A percentile compares a stretch with the other conserved stretches of the same genome.
phyloP scores from a whole-genome alignment of 2,113 vertebrate genomes.

The Scomber scombrus region DNA sequence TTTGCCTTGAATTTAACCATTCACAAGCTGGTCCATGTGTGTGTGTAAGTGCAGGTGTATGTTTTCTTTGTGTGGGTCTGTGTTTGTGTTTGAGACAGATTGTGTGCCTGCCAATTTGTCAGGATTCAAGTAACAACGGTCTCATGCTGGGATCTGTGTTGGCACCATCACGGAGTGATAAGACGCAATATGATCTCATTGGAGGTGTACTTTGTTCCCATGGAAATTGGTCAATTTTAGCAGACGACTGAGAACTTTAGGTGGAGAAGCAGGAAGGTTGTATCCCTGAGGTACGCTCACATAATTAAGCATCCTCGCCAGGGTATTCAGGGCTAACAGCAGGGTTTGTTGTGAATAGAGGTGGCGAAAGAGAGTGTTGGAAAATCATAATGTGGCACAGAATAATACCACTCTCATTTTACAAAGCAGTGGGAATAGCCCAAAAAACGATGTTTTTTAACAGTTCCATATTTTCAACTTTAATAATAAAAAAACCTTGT shows the following conservation, averaged over 20 bases:
- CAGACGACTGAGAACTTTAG: conserved; percentile 85
- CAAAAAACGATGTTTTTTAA: conserved; percentile 46
- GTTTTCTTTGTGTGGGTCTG: conserved; percentile 65
- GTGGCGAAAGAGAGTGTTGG: conserved; percentile 81
- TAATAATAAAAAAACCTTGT: conserved; percentile 21
- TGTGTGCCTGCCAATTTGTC: conserved; percentile 88
- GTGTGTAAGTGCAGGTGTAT: conserved; percentile 22
- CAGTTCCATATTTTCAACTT: conserved; percentile 34
- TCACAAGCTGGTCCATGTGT: conserved; percentile 8
- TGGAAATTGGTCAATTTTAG: conserved; percentile 89
- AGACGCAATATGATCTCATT: conserved; percentile 90
- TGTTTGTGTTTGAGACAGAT: conserved; percentile 76
- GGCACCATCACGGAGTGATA: conserved; percentile 93
- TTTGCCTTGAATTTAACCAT: neutral
- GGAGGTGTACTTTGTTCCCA: conserved; percentile 90
- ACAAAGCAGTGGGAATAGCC: conserved; percentile 49
- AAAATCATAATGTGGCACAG: conserved; percentile 78
- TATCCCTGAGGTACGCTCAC: conserved; percentile 83
- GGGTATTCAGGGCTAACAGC: conserved; percentile 86
- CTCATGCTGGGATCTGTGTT: conserved; percentile 91
- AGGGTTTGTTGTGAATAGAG: conserved; percentile 86
- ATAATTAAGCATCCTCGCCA: conserved; percentile 87
- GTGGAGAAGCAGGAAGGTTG: conserved; percentile 82
- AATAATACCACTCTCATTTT: conserved; percentile 74
- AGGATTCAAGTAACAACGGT: conserved; percentile 85